Evolutionary conservation across 2,113 vertebrate species (phyloP).

Genomic region (Cavia aperea): DNA sequence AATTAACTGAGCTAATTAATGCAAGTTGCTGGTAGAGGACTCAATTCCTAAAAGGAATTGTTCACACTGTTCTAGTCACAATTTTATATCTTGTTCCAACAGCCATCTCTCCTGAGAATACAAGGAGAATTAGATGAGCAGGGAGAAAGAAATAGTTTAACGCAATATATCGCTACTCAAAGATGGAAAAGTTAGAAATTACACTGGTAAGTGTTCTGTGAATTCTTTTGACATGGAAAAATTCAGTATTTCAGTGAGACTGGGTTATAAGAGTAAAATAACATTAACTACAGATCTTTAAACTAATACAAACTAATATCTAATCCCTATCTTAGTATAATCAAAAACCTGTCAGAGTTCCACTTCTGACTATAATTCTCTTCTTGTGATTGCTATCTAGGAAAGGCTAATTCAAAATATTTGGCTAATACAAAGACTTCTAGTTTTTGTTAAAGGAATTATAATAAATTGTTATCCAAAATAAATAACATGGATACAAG

Average conservation of each 20-base stretch:
- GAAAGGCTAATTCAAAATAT: conserved; percentile 38
- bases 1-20: neutral
- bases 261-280: conserved; percentile 23
- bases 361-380: conserved; percentile 5
- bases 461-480: conserved; percentile 39
- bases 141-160: neutral
- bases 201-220: conserved; percentile 8
- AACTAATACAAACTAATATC: conserved; percentile 25
- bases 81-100: neutral
- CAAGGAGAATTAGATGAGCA: conserved; percentile 27
- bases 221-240: conserved; percentile 3
- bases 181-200: conserved; percentile 1
- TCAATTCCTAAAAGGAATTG: neutral
- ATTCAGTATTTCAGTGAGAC: conserved; percentile 12
- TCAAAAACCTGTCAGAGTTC: neutral
- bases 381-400: neutral
- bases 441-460: conserved; percentile 31
- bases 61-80: conserved; percentile 1
- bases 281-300: neutral
- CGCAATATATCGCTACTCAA: conserved; percentile 20
- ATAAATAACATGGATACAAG: conserved; percentile 40
- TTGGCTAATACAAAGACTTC: neutral
- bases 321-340: conserved; percentile 1
- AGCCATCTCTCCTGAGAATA: neutral
- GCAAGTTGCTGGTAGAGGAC: neutral